Conservation (phyloP, 2,113 vertebrate species). For the Chaetura pelagica region DNA sequence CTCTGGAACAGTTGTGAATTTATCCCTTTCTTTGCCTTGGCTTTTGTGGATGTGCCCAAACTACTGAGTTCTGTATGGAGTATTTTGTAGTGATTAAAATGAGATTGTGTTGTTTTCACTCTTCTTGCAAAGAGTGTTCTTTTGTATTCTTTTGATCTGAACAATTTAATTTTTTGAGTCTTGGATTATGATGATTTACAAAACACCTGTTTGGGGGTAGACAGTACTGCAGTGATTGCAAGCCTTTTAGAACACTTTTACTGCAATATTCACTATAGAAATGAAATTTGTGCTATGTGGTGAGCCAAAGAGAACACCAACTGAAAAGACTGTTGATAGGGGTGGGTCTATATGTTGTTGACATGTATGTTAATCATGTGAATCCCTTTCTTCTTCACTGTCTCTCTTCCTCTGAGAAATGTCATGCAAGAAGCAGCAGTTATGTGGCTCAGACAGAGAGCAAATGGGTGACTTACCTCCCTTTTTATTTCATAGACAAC, state of each 20-base stretch:
- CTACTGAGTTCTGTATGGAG: not conserved
- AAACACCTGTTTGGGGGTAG: not conserved
- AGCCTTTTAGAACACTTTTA: not conserved
- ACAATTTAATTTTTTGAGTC: not conserved
- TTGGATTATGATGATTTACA: not conserved
- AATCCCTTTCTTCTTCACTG: conserved; percentile 5
- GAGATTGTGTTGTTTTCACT: not conserved
- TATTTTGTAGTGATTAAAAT: not conserved
- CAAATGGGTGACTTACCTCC: not conserved
- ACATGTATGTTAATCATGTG: conserved; percentile 4
- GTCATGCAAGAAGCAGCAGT: not conserved
- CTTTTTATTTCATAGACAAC: not conserved
- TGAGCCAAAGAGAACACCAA: not conserved
- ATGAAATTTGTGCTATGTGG: not conserved
- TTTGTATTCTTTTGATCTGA: not conserved
- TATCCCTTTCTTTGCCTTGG: not conserved
- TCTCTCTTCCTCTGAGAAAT: not conserved
- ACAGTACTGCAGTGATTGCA: not conserved
- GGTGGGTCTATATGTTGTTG: not conserved
- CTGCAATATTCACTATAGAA: not conserved
- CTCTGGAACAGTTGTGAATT: not conserved
- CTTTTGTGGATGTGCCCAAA: not conserved
- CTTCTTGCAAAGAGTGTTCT: not conserved
- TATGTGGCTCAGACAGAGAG: not conserved
- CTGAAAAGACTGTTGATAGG: fast-evolving